These are phyloP conservation scores for Musca vetustissima DNA, from an alignment of 1,140 invertebrate genomes.

Conservation along the genomic window DNA sequence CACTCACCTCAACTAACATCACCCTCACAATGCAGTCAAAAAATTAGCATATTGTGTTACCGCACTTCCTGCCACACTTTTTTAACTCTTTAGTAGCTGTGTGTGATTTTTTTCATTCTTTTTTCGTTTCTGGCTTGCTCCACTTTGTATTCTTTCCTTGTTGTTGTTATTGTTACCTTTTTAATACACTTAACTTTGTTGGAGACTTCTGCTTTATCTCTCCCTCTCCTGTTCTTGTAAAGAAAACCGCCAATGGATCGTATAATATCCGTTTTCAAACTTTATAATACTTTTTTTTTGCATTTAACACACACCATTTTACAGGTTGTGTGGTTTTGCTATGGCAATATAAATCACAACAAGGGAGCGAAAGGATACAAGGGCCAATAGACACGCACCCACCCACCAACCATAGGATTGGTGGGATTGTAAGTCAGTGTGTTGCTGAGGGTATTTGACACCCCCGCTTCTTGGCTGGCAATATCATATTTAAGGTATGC, in stretches of 20 bases:
- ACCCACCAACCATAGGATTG: neutral
- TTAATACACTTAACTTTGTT: constrained; percentile 2
- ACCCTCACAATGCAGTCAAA: constrained; percentile 27
- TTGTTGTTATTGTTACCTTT: neutral
- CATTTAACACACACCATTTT: neutral
- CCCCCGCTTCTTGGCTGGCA: no score
- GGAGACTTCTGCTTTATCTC: no score
- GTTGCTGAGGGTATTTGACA: no score
- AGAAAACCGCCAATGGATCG: constrained; percentile 30
- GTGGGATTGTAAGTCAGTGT: no score
- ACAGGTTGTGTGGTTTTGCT: neutral
- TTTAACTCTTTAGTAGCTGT: constrained; percentile 3
- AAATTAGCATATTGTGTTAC: constrained; percentile 22
- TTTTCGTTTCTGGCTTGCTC: neutral
- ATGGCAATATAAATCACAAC: neutral
- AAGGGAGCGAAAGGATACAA: neutral
- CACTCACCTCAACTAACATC: constrained; percentile 7
- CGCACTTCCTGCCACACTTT: constrained; percentile 27
- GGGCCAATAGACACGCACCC: neutral
- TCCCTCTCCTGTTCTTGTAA: no score
- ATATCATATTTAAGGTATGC: no score
- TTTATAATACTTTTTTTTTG: constrained; percentile 14
- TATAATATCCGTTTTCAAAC: constrained; percentile 29
- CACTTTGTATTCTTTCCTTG: neutral
- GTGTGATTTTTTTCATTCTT: neutral